These are phyloP conservation scores for Drosophila mercatorum DNA, from an alignment of 2,888 invertebrate genomes.

Conservation along the genomic window DNA sequence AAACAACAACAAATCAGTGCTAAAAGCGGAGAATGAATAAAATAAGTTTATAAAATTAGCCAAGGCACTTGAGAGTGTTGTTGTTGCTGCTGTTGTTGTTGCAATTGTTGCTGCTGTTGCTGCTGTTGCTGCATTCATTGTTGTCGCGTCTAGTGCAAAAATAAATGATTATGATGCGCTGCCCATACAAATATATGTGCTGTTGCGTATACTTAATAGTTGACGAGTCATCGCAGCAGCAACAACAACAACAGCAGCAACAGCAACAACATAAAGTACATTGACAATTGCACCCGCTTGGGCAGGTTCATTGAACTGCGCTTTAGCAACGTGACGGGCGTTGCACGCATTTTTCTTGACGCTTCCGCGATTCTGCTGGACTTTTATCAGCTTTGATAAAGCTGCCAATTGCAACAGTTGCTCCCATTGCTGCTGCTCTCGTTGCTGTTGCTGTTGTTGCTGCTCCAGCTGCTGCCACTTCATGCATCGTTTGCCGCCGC, in stretches of 20 bases:
- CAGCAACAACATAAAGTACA: slow-evolving; percentile 36
- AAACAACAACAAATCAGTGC: slow-evolving; percentile 66
- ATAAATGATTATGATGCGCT: slow-evolving; percentile 79
- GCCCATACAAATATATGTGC: slow-evolving; percentile 40
- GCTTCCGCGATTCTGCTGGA: slow-evolving; percentile 75
- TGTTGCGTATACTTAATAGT: slow-evolving; percentile 54
- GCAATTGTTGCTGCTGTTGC: slow-evolving; percentile 23
- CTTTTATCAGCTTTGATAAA: slow-evolving; percentile 61
- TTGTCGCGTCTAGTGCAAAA: slow-evolving; percentile 69
- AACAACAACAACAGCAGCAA: slow-evolving; percentile 48
- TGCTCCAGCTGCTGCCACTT: slow-evolving; percentile 54
- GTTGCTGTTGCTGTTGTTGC: slow-evolving; percentile 19
- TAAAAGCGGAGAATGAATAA: slow-evolving; percentile 36
- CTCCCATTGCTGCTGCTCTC: slow-evolving; percentile 16
- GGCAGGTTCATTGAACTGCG: slow-evolving; percentile 64
- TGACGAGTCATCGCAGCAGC: slow-evolving; percentile 51
- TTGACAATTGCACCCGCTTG: slow-evolving; percentile 57
- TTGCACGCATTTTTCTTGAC: slow-evolving; percentile 77
- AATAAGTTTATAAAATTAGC: slow-evolving; percentile 78
- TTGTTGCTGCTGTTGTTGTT: slow-evolving; percentile 21
- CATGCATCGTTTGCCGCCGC: slow-evolving; percentile 55
- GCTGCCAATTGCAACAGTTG: slow-evolving; percentile 53
- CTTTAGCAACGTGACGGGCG: slow-evolving; percentile 46
- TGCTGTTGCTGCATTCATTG: slow-evolving; percentile 40
- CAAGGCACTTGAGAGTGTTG: slow-evolving; percentile 43